Conservation (phyloP, 2,888 invertebrate genomes). For the Herminia tarsipennalis region DNA sequence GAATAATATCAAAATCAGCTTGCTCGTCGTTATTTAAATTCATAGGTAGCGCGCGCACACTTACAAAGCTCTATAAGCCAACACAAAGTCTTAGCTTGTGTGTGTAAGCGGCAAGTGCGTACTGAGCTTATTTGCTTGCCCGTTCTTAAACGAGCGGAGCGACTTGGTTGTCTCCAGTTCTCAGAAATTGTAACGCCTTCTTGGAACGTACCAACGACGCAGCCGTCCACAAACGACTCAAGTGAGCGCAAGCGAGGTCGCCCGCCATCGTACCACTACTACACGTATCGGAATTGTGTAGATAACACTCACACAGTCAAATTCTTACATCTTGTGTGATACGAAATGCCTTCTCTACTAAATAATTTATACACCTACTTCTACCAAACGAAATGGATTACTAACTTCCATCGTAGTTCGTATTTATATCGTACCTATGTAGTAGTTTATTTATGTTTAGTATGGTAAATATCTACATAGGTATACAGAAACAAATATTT, state of each 20-base stretch:
- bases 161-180: slow-evolving; percentile 81
- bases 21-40: too few relatives aligned
- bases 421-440: too few relatives aligned
- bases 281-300: slow-evolving; percentile 60
- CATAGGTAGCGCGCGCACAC: too few relatives aligned
- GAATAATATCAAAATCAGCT: too few relatives aligned
- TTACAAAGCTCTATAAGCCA: slow-evolving; percentile 27
- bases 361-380: too few relatives aligned
- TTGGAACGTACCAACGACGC: slow-evolving; percentile 79
- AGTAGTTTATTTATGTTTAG: too few relatives aligned
- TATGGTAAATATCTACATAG: too few relatives aligned
- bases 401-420: not conserved
- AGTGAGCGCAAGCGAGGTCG: slow-evolving; percentile 82
- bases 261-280: slow-evolving; percentile 63
- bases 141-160: slow-evolving; percentile 71
- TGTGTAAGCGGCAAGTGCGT: slow-evolving; percentile 66
- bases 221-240: slow-evolving; percentile 71
- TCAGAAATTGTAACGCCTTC: slow-evolving; percentile 85
- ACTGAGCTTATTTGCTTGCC: slow-evolving; percentile 75
- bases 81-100: slow-evolving; percentile 32
- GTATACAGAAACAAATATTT: too few relatives aligned
- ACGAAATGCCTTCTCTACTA: slow-evolving; percentile 33
- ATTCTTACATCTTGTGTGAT: slow-evolving; percentile 47
- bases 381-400: not conserved
- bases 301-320: slow-evolving; percentile 57